Base-by-base conservation (phyloP, 2,113 vertebrate genomes). In the Micromys minutus region DNA sequence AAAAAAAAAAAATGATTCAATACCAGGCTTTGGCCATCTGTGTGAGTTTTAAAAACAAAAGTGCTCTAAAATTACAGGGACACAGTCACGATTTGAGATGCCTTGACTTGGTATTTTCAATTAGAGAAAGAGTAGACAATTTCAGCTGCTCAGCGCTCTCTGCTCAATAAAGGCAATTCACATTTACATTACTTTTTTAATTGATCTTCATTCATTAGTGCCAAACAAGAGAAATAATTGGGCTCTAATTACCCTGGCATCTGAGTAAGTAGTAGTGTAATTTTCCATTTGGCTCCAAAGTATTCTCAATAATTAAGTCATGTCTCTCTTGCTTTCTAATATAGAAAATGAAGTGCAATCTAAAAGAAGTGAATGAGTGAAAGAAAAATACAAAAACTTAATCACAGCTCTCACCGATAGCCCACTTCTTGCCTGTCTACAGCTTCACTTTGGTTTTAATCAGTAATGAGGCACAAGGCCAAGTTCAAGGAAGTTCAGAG, bases 221-320 rank as follows among this genome's bases (percentile, higher is more conserved):
- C 96, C 95, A 94, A 95, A 91, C 86, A 94, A 96, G 92, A 97
- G 95, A 92, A 89, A 87, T 96, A 97, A 98, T 97, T 97, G 95
- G 92, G 69, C 97, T 95, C 96, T 96, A 96, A 96, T 98, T 97
- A 96, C 95, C 47, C 95, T 93, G 96, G 96, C 89, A 96, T 93
- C 77, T 88, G 92, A 96, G 90, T 81, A 91, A 96, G 91, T 95
- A 94, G 72, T 87, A 61, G 86, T 74, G 52, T 96, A 96, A 90
- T 96, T 94, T 93, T 96, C 96, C 72, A 29, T 77, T 95, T 95
- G 96, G 93, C 87, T 98, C 97, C 92, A 85, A 92, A 91, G 86
- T 36, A 81, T 65, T 95, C 90, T 94, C 52, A 67, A 96, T 89
- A 96, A 97, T 96, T 93, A 96, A 97, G 93, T 95, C 94, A 77